phyloP scores from a whole-genome alignment of 2,113 vertebrate genomes.

The Podarcis cretensis region DNA sequence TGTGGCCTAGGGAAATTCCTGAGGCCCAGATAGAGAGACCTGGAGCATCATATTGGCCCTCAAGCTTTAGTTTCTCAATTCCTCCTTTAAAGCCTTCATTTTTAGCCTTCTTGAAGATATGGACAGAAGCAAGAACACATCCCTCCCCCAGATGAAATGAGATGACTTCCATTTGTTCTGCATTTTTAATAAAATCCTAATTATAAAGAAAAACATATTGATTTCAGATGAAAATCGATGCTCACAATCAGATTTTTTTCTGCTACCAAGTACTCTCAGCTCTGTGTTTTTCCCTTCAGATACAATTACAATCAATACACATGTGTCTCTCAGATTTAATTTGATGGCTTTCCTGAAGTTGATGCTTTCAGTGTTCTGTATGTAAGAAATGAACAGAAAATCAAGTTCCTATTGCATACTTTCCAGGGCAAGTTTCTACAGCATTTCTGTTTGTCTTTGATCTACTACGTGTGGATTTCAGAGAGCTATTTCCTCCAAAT shows the following conservation, averaged over 20 bases:
- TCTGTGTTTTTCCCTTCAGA: slow-evolving; percentile 49
- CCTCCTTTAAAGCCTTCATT: slow-evolving; percentile 32
- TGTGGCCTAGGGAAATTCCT: no score
- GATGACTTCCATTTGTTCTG: slow-evolving; percentile 48
- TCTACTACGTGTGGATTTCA: no score
- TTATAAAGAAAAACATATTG: slow-evolving; percentile 40
- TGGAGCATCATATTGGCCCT: no score
- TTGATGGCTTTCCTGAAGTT: slow-evolving; percentile 57
- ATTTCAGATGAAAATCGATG: slow-evolving; percentile 54
- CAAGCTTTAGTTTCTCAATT: no score
- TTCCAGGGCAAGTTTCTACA: background rate
- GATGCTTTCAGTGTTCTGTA: slow-evolving; percentile 14
- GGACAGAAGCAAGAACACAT: background rate
- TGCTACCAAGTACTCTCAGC: slow-evolving; percentile 32
- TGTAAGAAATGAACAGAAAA: background rate
- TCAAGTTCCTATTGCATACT: background rate
- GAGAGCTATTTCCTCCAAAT: no score
- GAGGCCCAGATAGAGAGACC: no score
- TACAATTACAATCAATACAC: slow-evolving; percentile 54
- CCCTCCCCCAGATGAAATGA: slow-evolving; percentile 6
- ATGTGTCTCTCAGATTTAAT: slow-evolving; percentile 30
- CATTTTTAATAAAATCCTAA: slow-evolving; percentile 48
- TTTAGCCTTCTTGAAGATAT: background rate
- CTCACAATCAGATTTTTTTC: slow-evolving; percentile 51
- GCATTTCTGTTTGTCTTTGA: background rate